Evolutionary conservation across 2,797 vertebrate species (phyloP), one percentile per base, ranked within the genome.

Genomic region (Darevskia mixta): DNA sequence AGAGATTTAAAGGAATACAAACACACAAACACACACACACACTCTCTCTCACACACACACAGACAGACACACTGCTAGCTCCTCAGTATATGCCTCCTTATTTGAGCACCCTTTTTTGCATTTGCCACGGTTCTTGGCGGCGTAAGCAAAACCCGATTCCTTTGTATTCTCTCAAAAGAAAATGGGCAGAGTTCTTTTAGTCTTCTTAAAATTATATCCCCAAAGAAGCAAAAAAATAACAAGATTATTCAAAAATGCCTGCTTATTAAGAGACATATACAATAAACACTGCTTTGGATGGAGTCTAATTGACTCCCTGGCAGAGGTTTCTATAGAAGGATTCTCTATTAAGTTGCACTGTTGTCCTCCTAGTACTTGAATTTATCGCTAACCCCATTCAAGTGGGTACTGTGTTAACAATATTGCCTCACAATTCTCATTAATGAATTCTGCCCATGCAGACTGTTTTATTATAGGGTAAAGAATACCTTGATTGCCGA

Each of bases 401-500:
- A 82, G 67, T 38, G 10, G 67, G 41, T 43, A 82, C 71, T 91
- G 35, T 32, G 43, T 67, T 92, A 79, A 85, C 8, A 89, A 55
- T 35, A 77, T 82, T 82, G 84, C 55, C 64, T 49, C 85, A 18
- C 27, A 88, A n/a, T 79, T 45, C 79, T 87, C 85, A 89, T 72
- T 9, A 80, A 8, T 0, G 67, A 91, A 88, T 75, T 84, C 41
- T 78, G 78, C 82, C 72, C 72, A 88, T 87, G 71, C 79, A 76
- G 88, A 87, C 49, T 90, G 66, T 78, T 84, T 90, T 88, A 89
- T 93, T 92, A 84, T 8, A 89, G 38, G 8, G 55, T 38, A 66
- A 17, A 86, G 84, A 94, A 86, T 0, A 13, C 80, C 82, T 89
- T 64, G 2, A 61, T 81, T 87, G 85, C 83, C 88, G 88, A 93